Evolutionary conservation across 2,797 vertebrate genomes (phyloP).

Genomic region (Dryobates pubescens): DNA sequence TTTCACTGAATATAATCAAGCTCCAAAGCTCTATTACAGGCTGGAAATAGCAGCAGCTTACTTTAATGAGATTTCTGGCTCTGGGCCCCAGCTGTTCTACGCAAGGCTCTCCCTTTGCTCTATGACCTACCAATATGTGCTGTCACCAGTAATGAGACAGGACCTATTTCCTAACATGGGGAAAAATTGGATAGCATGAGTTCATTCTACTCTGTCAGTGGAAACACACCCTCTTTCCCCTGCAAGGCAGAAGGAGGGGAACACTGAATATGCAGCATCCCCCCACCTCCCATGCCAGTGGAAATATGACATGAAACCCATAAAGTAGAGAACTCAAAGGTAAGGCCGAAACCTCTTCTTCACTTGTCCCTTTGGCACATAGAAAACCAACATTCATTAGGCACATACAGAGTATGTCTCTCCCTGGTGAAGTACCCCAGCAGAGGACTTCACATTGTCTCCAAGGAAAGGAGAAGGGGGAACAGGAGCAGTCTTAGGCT

Average conservation of each 20-base stretch:
- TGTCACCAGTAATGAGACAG: slow-evolving; percentile 78
- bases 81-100: slow-evolving; percentile 82
- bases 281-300: not conserved
- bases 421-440: not conserved
- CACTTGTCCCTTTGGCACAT: not conserved
- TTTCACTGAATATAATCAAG: slow-evolving; percentile 85
- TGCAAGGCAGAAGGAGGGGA: slow-evolving; percentile 42
- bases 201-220: slow-evolving; percentile 63
- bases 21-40: slow-evolving; percentile 84
- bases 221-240: slow-evolving; percentile 57
- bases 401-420: not conserved
- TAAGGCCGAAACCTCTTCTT: not conserved
- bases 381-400: slow-evolving; percentile 11
- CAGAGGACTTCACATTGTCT: not conserved
- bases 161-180: slow-evolving; percentile 77
- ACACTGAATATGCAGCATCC: not conserved
- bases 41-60: slow-evolving; percentile 90
- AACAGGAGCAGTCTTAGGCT: not conserved
- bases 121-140: slow-evolving; percentile 79
- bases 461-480: not conserved
- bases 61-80: slow-evolving; percentile 89
- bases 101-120: slow-evolving; percentile 77
- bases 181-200: slow-evolving; percentile 68
- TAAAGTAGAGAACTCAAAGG: slow-evolving; percentile 8
- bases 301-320: slow-evolving; percentile 4